Evolutionary conservation across 2,888 invertebrate genomes (phyloP).

Genomic region (Osmoderma eremita): DNA sequence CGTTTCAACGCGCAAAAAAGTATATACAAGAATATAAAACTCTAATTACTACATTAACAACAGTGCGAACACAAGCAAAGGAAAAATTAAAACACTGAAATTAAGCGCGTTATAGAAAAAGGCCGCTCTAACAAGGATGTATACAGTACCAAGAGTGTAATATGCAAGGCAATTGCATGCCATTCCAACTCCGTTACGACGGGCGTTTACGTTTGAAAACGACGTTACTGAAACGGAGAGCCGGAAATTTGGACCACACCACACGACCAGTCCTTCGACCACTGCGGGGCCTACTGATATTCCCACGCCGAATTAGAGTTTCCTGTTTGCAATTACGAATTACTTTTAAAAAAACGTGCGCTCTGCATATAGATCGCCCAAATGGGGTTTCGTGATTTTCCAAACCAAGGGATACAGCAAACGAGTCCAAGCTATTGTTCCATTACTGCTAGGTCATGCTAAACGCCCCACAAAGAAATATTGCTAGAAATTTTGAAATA

Average conservation of each 20-base stretch:
- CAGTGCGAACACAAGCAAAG: background rate
- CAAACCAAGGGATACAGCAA: too few species aligned
- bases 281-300: background rate
- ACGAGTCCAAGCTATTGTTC: too few species aligned
- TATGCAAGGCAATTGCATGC: background rate
- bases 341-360: slow-evolving; percentile 17
- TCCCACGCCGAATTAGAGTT: slow-evolving; percentile 2
- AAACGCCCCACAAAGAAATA: too few species aligned
- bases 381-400: too few species aligned
- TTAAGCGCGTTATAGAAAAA: background rate
- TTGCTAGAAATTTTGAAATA: too few species aligned
- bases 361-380: too few species aligned
- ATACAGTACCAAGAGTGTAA: background rate
- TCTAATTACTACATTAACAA: background rate
- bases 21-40: background rate
- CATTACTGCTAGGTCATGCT: too few species aligned
- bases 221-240: too few species aligned
- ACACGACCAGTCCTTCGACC: background rate
- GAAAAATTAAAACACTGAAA: background rate
- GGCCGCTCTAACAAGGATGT: background rate
- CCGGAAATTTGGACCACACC: background rate
- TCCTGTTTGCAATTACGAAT: slow-evolving; percentile 14
- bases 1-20: too few species aligned
- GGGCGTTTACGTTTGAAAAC: background rate
- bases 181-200: slow-evolving; percentile 1